Base-by-base conservation (phyloP, 1,140 invertebrate genomes). In the Drosophila nebulosa region DNA sequence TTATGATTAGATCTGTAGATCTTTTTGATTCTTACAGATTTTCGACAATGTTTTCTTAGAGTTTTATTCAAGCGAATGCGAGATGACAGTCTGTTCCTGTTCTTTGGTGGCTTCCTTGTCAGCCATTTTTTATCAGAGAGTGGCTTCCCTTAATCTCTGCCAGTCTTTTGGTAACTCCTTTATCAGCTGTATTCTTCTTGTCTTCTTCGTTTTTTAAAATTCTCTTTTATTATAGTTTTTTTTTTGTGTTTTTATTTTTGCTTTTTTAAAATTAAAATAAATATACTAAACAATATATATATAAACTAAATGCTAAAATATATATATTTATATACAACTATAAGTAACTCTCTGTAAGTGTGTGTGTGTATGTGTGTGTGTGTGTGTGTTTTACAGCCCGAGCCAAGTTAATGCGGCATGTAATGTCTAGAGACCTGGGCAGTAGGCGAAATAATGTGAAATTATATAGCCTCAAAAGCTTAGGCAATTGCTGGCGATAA, bases 391-490 rank as follows among this genome's bases (percentile, higher is more conserved):
- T 42, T 42, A 42, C 39, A 16, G 65, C 50, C 69, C 62, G 63
- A 57, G 74, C 74, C 74, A 61, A 74, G 53, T 55, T 68, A 72
- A 84, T 74, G 39, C 59, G 30, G 36, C 64, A 18, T 46, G 16
- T 46, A 46, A 46, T 46, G 16, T 46, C 16, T 46, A 46, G 39
- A 32, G 30, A 32, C 30, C 30, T 32, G 3, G 56, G 51, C 69
- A 65, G 60, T 74, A 68, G 74, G 72, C 74, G 32, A 46, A 64
- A 32, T 61, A 66, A 64, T 66, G 27, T 58, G 64, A 80, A 52
- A 46, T 67, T 74, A 79, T 77, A 85, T 69, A 46, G 39, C 39
- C 65, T 57, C 78, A n/a, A n/a, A n/a, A 85, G 73, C 73, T 68
- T 60, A 60, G 52, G 24, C 52, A 55, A 55, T 30, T 30, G 35